Evolutionary conservation across 2,113 vertebrate genomes (phyloP), one percentile per base, ranked within the genome.

Genomic region (Dicerorhinus sumatrensis): DNA sequence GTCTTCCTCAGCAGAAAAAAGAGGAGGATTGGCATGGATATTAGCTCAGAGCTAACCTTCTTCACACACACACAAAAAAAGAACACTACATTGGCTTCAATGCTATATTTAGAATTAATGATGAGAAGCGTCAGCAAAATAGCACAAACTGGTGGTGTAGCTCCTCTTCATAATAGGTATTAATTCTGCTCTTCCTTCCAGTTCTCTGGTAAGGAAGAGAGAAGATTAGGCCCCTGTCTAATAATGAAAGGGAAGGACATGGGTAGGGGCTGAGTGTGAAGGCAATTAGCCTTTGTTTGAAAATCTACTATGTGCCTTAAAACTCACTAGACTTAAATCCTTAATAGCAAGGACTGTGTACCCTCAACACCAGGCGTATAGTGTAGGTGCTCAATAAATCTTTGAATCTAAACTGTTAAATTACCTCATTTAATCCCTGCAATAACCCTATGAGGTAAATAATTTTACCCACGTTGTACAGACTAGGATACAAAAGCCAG

Each of bases 161-260:
- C 65, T 92, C 56, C 76, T 94, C 21, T 84, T 92, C 20, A 51
- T 84, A 88, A 80, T 54, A 77, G 67, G 21, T 51, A 82, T 86
- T 86, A 77, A 89, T 89, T 94, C 84, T 89, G 13, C 8, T 81
- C 51, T 83, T 67, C 70, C 39, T 33, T 90, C 65, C 23, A 63
- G 36, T 90, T 86, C 75, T 94, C 70, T 80, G 75, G 18, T 69
- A 79, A 96, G 81, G 63, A 90, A 92, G 27, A 89, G 80, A 90
- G 51, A 86, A 46, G 80, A 83, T 96, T 97, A 83, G 25, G 48
- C 31, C 0, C 80, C 21, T 86, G 27, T 96, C 33, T 95, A 82
- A 79, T 73, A 83, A 93, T 56, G 51, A 82, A 91, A 91, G 54
- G 20, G 33, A 81, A 80, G 63, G 33, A 18, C 46, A 76, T 76